Evolutionary conservation across 2,888 invertebrate species (phyloP).

Genomic region (Drosophila mimica): DNA sequence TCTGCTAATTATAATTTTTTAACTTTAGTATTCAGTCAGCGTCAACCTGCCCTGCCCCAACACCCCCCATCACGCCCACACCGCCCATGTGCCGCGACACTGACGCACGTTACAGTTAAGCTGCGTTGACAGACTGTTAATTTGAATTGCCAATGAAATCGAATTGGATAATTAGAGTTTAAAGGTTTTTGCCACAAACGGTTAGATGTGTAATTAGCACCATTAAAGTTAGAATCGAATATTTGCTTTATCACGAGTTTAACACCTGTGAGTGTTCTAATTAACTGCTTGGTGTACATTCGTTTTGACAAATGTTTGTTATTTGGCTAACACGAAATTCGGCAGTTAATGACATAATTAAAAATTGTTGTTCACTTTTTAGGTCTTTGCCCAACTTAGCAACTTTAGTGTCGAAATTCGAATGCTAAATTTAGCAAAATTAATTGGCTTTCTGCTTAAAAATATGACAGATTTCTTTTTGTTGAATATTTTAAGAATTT

Average conservation of each 20-base stretch:
- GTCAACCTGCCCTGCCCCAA: conserved; percentile 6
- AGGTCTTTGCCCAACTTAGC: neutral
- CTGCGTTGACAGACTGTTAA: conserved; percentile 55
- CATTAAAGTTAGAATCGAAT: conserved; percentile 15
- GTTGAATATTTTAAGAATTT: neutral
- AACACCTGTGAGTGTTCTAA: conserved; percentile 47
- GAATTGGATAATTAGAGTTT: conserved; percentile 40
- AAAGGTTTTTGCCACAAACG: conserved; percentile 21
- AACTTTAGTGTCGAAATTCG: neutral
- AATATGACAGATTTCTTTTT: neutral
- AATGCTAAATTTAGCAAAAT: neutral
- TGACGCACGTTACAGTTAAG: conserved; percentile 72
- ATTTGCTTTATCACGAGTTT: neutral
- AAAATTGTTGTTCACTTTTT: conserved; percentile 22
- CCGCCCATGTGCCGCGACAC: conserved; percentile 26
- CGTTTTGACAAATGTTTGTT: conserved; percentile 24
- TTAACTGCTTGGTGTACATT: conserved; percentile 44
- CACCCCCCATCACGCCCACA: neutral
- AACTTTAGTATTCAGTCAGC: conserved; percentile 34
- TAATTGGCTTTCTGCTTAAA: neutral
- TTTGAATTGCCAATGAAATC: conserved; percentile 65
- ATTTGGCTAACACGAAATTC: conserved; percentile 43
- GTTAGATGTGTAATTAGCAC: conserved; percentile 36
- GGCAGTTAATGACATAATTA: conserved; percentile 35
- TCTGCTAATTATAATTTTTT: neutral